Conservation (phyloP, 2,113 vertebrate genomes). For the Trematocara unimaculatum region DNA sequence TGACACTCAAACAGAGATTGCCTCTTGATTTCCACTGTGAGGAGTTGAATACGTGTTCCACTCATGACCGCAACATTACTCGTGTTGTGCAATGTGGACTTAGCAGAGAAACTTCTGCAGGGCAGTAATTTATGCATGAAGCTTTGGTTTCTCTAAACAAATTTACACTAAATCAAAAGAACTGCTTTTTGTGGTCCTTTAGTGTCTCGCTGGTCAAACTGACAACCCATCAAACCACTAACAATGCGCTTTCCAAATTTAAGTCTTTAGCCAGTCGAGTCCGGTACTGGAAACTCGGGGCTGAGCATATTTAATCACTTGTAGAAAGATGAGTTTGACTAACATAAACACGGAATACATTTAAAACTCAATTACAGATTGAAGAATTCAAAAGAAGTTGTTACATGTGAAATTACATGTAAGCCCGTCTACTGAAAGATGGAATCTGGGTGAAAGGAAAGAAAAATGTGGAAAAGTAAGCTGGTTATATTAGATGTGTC, state of each 20-base stretch:
- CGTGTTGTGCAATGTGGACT: neutral
- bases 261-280: neutral
- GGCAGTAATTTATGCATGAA: neutral
- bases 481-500: neutral
- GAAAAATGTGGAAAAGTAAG: neutral
- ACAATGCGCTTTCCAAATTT: neutral
- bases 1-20: neutral
- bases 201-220: neutral
- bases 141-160: neutral
- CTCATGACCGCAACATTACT: neutral
- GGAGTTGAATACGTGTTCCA: neutral
- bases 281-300: neutral
- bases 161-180: neutral
- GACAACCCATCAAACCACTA: neutral
- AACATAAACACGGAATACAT: constrained; percentile 40
- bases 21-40: neutral
- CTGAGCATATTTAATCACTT: constrained; percentile 64
- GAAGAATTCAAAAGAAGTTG: neutral
- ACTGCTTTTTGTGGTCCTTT: neutral
- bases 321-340: constrained; percentile 54
- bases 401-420: neutral
- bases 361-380: constrained; percentile 52
- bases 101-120: neutral
- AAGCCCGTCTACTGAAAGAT: neutral
- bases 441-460: neutral